Percentiles rank a stretch among this genome's conserved stretches.
Conservation (phyloP, 2,797 vertebrate species). For the Tinamus major region DNA sequence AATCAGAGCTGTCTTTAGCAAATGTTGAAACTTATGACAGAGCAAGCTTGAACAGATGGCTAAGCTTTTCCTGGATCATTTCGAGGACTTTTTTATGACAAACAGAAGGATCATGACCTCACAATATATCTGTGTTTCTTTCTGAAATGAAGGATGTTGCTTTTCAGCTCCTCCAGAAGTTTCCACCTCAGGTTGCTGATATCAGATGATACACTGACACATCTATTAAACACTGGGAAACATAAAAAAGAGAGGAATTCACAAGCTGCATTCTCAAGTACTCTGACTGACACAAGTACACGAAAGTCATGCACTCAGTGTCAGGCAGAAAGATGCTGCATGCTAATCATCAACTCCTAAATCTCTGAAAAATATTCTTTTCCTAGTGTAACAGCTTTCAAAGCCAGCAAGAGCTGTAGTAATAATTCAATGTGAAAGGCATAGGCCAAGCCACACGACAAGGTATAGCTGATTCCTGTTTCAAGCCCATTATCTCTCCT, state of each 20-base stretch:
- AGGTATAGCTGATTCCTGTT: not conserved
- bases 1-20: not conserved
- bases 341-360: not conserved
- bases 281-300: not conserved
- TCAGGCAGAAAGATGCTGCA: not conserved
- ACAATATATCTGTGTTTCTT: not conserved
- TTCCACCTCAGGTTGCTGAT: not conserved
- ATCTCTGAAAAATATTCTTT: not conserved
- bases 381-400: not conserved
- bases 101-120: slow-evolving; percentile 11
- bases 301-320: not conserved
- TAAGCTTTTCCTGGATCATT: not conserved
- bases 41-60: not conserved
- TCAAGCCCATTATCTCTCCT: not conserved
- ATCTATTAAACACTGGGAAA: not conserved
- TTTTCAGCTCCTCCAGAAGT: not conserved
- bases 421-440: not conserved
- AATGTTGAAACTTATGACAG: not conserved
- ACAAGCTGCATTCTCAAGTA: not conserved
- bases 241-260: not conserved
- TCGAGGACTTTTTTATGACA: not conserved
- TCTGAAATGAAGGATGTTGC: not conserved
- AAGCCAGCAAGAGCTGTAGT: not conserved
- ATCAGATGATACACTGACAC: not conserved
- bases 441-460: not conserved